Evolutionary conservation across 2,888 invertebrate species (phyloP), one percentile per base, ranked within the genome.

Genomic region (Argyresthia goedartella): DNA sequence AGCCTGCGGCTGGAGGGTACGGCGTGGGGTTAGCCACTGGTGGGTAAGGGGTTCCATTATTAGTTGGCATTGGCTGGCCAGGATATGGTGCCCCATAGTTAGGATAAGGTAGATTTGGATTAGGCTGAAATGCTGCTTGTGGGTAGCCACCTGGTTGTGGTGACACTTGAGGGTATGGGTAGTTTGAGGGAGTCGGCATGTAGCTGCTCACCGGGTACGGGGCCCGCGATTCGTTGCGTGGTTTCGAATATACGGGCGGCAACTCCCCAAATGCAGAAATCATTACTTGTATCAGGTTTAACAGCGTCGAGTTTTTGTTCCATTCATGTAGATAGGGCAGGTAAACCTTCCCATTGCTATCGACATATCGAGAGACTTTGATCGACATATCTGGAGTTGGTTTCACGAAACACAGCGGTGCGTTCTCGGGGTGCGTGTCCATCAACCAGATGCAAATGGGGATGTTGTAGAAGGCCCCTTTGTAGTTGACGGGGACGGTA

Each of bases 301-400:
- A 77, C 59, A 99, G 82, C 73, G 98, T 97, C 8, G 98, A 98
- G 61, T 91, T 91, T 88, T 70, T 77, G 53, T 90, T 88, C 99
- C 99, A 99, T 62, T 98, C 96, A 69, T 97, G 96, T 55, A 99
- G 87, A 86, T 97, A 99, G 1, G 99, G 99, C 66, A 99, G 88
- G 77, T 98, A 99, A 52, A 99, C 92, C 79, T 96, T 96, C 39
- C 99, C 99, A 81, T 93, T 96, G 67, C 93, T 93, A 77, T 99
- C 98, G 8, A 99, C 98, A 79, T 93, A 96, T 81, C 93, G 92
- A 10, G 98, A 98, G 13, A 95, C 93, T 87, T 96, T 98, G 57
- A 99, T 97, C 56, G 92, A 91, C 99, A 99, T 99, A 60, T 95
- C 95, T 36, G 92, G 69, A 6, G 99, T 99, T 9, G 99, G 99